These are phyloP conservation scores for Carterocephalus palaemon DNA, from an alignment of 2,888 invertebrate species.

Conservation along the genomic window DNA sequence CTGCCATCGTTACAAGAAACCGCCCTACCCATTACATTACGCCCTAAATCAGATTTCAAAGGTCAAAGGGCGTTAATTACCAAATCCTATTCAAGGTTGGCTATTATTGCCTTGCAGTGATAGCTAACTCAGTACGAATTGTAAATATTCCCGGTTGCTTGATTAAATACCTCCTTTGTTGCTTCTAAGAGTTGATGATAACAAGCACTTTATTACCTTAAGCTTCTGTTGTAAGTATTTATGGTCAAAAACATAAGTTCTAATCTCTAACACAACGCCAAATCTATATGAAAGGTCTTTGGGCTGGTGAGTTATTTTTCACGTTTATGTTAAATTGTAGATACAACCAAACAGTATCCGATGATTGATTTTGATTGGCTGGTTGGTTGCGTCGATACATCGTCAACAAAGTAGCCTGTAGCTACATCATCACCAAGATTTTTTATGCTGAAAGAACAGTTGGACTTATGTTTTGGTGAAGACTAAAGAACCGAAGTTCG, in stretches of 20 bases:
- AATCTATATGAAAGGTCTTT: background rate
- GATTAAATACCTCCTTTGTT: too few relatives aligned
- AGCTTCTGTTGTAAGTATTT: background rate
- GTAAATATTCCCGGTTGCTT: too few relatives aligned
- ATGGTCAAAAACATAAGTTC: constrained; percentile 1
- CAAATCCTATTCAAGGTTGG: too few relatives aligned
- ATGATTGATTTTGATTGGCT: constrained; percentile 80
- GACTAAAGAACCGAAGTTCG: constrained; percentile 40
- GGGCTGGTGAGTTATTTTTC: constrained; percentile 46
- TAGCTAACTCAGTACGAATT: too few relatives aligned
- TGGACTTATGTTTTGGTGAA: constrained; percentile 52
- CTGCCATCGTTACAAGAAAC: too few relatives aligned
- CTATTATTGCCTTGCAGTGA: too few relatives aligned
- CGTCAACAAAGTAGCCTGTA: constrained; percentile 62
- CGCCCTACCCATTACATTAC: background rate
- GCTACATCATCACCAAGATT: constrained; percentile 56
- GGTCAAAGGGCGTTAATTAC: too few relatives aligned
- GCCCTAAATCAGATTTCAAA: background rate
- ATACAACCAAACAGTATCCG: constrained; percentile 77
- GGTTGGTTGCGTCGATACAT: constrained; percentile 69
- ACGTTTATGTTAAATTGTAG: constrained; percentile 75
- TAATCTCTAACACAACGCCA: constrained; percentile 6
- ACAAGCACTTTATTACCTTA: background rate
- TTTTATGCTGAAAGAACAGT: constrained; percentile 43
- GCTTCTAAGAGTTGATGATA: background rate